Evolutionary conservation across 2,888 invertebrate species (phyloP).

Genomic region (Amphimallon solstitiale): DNA sequence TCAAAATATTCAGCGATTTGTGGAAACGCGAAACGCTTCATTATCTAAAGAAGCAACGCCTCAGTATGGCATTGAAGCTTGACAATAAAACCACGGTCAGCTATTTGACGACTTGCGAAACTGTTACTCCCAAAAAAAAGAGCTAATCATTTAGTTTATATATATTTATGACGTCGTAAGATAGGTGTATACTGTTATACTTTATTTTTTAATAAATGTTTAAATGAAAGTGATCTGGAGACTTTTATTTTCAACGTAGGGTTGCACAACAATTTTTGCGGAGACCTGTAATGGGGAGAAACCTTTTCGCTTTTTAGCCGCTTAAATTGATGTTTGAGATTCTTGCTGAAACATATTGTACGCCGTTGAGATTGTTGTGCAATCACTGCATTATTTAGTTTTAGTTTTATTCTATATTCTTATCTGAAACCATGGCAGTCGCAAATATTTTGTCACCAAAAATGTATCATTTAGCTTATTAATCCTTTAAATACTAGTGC

Average conservation of each 20-base stretch:
- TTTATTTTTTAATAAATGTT: slow-evolving; percentile 22
- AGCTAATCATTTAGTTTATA: too few species aligned
- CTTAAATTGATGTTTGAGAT: background rate
- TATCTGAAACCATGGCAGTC: too few species aligned
- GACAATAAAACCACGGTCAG: background rate
- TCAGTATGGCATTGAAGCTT: slow-evolving; percentile 37
- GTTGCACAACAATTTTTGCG: slow-evolving; percentile 40
- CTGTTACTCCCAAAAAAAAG: too few species aligned
- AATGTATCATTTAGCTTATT: too few species aligned
- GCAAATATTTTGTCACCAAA: too few species aligned
- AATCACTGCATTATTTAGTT: slow-evolving; percentile 28
- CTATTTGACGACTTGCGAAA: background rate
- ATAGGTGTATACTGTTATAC: slow-evolving; percentile 5
- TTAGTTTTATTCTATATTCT: background rate
- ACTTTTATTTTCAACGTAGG: slow-evolving; percentile 10
- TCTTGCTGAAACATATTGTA: slow-evolving; percentile 12
- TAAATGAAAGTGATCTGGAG: background rate
- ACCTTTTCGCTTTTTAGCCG: background rate
- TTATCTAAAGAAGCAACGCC: slow-evolving; percentile 46
- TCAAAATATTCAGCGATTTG: slow-evolving; percentile 53
- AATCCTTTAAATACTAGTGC: too few species aligned
- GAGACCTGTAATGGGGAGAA: slow-evolving; percentile 33
- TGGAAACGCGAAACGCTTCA: slow-evolving; percentile 47
- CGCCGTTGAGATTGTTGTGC: slow-evolving; percentile 39
- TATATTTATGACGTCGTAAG: background rate